Percentiles rank a stretch among this genome's conserved stretches.
These are phyloP conservation scores for Drosophila borealis DNA, from an alignment of 2,888 invertebrate genomes.

Conservation along the genomic window DNA sequence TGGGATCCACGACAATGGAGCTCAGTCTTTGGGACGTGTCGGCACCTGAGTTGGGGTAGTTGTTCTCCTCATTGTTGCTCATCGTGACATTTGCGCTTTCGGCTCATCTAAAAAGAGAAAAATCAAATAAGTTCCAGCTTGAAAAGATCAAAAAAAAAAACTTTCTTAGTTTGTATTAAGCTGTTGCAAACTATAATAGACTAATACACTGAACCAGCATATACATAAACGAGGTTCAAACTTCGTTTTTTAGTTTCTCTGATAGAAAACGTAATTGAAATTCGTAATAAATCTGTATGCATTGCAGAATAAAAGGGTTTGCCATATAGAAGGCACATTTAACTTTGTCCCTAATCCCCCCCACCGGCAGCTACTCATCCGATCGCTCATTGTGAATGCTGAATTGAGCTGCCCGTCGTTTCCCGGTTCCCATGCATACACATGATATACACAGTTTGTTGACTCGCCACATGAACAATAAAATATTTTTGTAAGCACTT, in stretches of 20 bases:
- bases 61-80: neutral
- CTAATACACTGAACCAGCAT: too few species aligned
- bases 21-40: slow-evolving; percentile 2
- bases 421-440: slow-evolving; percentile 6
- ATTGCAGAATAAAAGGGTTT: slow-evolving; percentile 5
- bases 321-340: slow-evolving; percentile 2
- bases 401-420: neutral
- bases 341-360: slow-evolving; percentile 15
- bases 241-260: neutral
- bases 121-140: neutral
- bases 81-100: slow-evolving; percentile 2
- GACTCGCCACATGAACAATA: slow-evolving; percentile 54
- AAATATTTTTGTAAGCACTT: slow-evolving; percentile 53
- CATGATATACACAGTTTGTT: slow-evolving; percentile 49
- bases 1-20: slow-evolving; percentile 9
- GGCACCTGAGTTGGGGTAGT: neutral
- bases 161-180: too few species aligned
- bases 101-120: slow-evolving; percentile 3
- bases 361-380: slow-evolving; percentile 1
- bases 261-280: neutral
- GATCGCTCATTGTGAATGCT: neutral
- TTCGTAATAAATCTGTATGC: neutral
- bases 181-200: too few species aligned
- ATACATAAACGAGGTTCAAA: neutral
- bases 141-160: too few species aligned